A percentile compares a stretch with the other conserved stretches of the same genome.
These are phyloP conservation scores for Sciaenops ocellatus DNA, from an alignment of 2,797 vertebrate species.

Conservation along the genomic window DNA sequence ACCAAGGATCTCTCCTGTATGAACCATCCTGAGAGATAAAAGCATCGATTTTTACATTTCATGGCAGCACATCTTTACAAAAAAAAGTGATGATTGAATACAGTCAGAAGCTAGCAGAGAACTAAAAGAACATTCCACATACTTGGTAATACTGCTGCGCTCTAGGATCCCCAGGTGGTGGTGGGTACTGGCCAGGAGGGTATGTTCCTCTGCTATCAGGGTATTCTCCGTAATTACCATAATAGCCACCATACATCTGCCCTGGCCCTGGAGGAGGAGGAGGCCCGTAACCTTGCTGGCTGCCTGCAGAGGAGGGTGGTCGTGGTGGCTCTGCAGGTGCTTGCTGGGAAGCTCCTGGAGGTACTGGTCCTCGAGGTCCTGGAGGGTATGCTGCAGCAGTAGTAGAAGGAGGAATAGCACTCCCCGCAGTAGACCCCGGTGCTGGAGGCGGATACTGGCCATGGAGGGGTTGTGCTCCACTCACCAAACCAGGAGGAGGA, in stretches of 20 bases:
- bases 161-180: slow-evolving; percentile 86
- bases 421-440: slow-evolving; percentile 66
- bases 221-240: slow-evolving; percentile 87
- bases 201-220: slow-evolving; percentile 84
- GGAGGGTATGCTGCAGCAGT: slow-evolving; percentile 56
- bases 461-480: slow-evolving; percentile 43
- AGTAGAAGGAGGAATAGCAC: slow-evolving; percentile 22
- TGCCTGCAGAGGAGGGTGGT: slow-evolving; percentile 85
- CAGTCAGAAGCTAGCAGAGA: neutral
- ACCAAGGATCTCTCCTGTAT: slow-evolving; percentile 88
- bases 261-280: slow-evolving; percentile 74
- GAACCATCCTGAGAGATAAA: slow-evolving; percentile 81
- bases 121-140: slow-evolving; percentile 29
- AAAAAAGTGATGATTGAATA: neutral
- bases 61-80: neutral
- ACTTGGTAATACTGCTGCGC: slow-evolving; percentile 92
- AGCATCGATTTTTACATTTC: neutral
- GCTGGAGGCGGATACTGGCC: slow-evolving; percentile 59
- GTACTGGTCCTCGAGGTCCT: slow-evolving; percentile 53
- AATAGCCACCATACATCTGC: slow-evolving; percentile 81
- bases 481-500: slow-evolving; percentile 52
- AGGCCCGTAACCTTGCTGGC: slow-evolving; percentile 86
- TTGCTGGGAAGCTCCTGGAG: slow-evolving; percentile 57
- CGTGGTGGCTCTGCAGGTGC: slow-evolving; percentile 80
- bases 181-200: slow-evolving; percentile 82